phyloP scores from a whole-genome alignment of 2,888 invertebrate genomes.

The Gibbula magus region DNA sequence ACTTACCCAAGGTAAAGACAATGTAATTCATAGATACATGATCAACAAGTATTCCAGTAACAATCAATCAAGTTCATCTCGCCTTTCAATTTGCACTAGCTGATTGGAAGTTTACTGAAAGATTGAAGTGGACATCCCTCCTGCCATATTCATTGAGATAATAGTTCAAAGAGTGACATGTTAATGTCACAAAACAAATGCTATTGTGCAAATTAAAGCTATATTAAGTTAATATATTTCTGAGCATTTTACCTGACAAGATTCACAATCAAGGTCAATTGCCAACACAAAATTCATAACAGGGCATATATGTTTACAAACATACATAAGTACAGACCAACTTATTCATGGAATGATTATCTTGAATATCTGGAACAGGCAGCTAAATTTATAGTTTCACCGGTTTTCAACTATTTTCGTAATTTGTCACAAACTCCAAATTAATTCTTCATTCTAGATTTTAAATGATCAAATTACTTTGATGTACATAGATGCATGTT shows the following conservation, averaged over 20 bases:
- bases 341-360: background rate
- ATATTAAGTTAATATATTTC: background rate
- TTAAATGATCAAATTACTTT: no score
- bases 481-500: background rate
- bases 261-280: background rate
- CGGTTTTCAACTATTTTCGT: no score
- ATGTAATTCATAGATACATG: background rate
- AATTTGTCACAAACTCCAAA: no score
- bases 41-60: background rate
- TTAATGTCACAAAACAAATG: background rate
- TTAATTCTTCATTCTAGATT: no score
- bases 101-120: no score
- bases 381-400: no score
- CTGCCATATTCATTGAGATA: no score
- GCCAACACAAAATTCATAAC: constrained; percentile 11
- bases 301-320: constrained; percentile 3
- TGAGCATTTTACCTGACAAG: background rate
- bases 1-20: background rate
- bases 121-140: no score
- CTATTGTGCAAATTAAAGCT: constrained; percentile 1
- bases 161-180: no score
- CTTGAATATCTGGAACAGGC: no score
- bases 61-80: background rate
- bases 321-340: constrained; percentile 1
- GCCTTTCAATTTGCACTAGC: no score